Conservation (phyloP, 1,140 invertebrate genomes). For the Asobara japonica region DNA sequence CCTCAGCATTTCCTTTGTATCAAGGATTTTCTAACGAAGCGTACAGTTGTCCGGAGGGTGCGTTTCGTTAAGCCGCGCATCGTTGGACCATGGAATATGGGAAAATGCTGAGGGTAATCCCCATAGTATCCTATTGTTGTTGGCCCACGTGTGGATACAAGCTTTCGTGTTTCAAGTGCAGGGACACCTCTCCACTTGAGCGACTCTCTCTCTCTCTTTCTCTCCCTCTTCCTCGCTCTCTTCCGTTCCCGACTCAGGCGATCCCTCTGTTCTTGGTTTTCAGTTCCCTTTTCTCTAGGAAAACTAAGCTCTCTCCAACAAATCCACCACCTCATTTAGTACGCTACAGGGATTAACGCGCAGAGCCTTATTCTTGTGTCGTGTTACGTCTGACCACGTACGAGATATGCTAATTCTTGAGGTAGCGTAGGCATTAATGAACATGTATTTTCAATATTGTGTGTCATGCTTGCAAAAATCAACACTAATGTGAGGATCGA, state of each 20-base stretch:
- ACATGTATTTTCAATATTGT: not conserved
- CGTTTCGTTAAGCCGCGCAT: constrained; percentile 31
- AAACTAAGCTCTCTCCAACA: constrained; percentile 67
- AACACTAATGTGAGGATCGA: no score
- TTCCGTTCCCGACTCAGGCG: no score
- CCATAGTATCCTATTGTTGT: constrained; percentile 59
- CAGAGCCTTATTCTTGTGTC: constrained; percentile 62
- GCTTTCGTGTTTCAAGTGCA: constrained; percentile 59
- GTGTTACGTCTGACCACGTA: constrained; percentile 60
- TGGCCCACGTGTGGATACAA: constrained; percentile 59
- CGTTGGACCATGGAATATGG: not conserved
- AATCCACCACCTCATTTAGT: constrained; percentile 67
- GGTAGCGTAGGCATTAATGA: not conserved
- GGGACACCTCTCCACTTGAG: constrained; percentile 26
- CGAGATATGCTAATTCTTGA: constrained; percentile 40
- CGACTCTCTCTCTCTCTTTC: constrained; percentile 11
- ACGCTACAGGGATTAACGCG: constrained; percentile 57
- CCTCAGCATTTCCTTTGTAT: constrained; percentile 31
- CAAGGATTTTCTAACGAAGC: constrained; percentile 20
- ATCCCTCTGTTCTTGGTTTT: constrained; percentile 17
- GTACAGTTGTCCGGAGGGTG: constrained; percentile 10
- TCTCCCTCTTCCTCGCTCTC: constrained; percentile 3
- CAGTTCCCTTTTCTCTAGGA: constrained; percentile 29
- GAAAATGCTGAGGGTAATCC: constrained; percentile 48
- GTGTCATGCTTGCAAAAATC: not conserved